Conservation (phyloP, 2,797 vertebrate genomes). For the Acrocephalus scirpaceus region DNA sequence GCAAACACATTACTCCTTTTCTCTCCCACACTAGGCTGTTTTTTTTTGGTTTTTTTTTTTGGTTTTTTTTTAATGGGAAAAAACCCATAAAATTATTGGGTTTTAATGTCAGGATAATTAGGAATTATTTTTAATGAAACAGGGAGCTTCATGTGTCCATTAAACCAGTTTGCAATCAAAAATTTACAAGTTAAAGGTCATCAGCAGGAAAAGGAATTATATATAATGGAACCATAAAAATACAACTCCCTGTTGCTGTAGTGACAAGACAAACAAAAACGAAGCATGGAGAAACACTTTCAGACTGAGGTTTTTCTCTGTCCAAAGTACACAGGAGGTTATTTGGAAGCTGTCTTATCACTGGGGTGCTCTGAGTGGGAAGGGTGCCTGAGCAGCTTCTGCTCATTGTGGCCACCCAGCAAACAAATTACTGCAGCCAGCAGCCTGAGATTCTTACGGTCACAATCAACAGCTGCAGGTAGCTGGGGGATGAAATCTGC, state of each 20-base stretch:
- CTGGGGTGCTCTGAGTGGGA: neutral
- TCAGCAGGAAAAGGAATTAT: neutral
- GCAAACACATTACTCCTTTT: neutral
- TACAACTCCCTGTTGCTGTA: neutral
- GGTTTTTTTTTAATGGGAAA: neutral
- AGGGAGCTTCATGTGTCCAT: neutral
- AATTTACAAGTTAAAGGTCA: neutral
- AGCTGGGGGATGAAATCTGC: neutral
- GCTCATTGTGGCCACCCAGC: neutral
- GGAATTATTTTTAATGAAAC: neutral
- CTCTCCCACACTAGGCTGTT: accelerated
- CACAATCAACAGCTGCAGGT: neutral
- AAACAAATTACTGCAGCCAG: neutral
- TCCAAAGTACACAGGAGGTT: neutral
- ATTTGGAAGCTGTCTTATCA: neutral
- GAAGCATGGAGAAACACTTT: neutral
- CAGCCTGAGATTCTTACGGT: neutral
- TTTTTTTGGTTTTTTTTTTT: neutral
- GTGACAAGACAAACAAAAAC: neutral
- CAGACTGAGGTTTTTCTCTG: neutral
- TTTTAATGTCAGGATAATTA: neutral
- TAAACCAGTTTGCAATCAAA: neutral
- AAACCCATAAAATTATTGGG: neutral
- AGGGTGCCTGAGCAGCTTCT: neutral
- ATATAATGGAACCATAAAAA: neutral